Percentiles rank a stretch among this genome's conserved stretches.
Conservation (phyloP, 2,113 vertebrate species). For the Lampris megalopsis region DNA sequence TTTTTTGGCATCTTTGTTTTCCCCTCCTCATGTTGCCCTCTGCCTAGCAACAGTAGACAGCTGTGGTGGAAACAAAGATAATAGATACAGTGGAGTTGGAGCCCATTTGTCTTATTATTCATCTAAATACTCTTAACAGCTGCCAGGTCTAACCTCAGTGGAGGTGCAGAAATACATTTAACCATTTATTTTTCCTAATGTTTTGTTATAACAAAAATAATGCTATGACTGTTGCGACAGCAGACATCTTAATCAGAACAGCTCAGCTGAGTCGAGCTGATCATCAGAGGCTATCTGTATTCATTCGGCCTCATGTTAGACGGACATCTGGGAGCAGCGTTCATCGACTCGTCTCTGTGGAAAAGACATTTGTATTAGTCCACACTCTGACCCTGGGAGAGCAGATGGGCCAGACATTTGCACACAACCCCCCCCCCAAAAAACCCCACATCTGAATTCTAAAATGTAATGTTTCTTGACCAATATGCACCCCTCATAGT, state of each 20-base stretch:
- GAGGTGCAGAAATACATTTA: no score
- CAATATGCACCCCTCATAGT: no score
- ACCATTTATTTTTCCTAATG: no score
- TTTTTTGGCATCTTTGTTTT: not conserved
- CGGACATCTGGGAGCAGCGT: slow-evolving; percentile 47
- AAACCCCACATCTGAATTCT: slow-evolving; percentile 21
- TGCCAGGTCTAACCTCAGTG: no score
- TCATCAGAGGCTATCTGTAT: slow-evolving; percentile 44
- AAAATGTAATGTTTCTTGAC: slow-evolving; percentile 40
- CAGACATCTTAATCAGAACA: slow-evolving; percentile 19
- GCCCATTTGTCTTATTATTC: no score
- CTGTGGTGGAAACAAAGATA: not conserved
- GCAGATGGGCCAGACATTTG: slow-evolving; percentile 44
- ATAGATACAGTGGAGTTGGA: not conserved
- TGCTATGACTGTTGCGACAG: not conserved
- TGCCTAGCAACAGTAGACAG: slow-evolving; percentile 7
- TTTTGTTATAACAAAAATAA: not conserved
- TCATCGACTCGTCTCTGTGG: slow-evolving; percentile 59
- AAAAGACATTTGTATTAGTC: slow-evolving; percentile 39
- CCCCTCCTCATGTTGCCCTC: not conserved
- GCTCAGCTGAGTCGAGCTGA: slow-evolving; percentile 34
- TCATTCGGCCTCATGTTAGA: slow-evolving; percentile 58
- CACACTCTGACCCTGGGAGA: slow-evolving; percentile 38
- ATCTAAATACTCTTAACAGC: no score
- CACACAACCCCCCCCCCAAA: no score